These are phyloP conservation scores for Mesorhabditis sp. DNA, from an alignment of 2,888 invertebrate genomes.

Conservation along the genomic window DNA sequence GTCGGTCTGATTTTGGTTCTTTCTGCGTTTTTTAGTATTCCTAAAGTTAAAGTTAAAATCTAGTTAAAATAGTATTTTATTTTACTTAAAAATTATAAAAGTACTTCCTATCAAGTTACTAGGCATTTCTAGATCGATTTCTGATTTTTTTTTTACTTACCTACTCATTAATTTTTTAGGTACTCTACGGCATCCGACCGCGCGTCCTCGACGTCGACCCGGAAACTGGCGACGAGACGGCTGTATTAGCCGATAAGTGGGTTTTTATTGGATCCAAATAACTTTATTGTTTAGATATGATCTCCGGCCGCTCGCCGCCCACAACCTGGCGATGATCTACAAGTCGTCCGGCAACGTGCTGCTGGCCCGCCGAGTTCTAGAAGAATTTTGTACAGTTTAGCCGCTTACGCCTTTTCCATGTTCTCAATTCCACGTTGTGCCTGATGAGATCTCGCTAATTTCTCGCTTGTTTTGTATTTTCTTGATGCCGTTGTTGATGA, in stretches of 20 bases:
- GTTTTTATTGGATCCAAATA: not conserved
- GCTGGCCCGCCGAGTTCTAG: constrained; percentile 47
- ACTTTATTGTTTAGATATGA: constrained; percentile 30
- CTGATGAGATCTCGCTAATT: not conserved
- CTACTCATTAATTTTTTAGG: too few relatives aligned
- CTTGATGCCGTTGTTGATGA: not conserved
- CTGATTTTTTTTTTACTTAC: too few relatives aligned
- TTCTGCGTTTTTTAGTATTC: constrained; percentile 7
- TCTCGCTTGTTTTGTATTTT: not conserved
- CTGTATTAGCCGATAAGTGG: too few relatives aligned
- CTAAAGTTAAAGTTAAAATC: not conserved
- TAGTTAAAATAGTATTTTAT: not conserved
- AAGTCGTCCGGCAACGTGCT: constrained; percentile 47
- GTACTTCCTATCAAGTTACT: too few relatives aligned
- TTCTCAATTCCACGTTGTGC: not conserved
- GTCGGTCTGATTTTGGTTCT: constrained; percentile 12
- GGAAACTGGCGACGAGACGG: too few relatives aligned
- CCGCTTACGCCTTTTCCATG: not conserved
- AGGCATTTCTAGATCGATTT: too few relatives aligned
- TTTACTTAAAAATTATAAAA: too few relatives aligned
- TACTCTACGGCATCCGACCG: too few relatives aligned
- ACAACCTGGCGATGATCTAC: constrained; percentile 57
- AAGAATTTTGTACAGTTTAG: constrained; percentile 49
- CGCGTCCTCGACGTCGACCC: too few relatives aligned
- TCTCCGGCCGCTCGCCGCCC: constrained; percentile 50